Conservation (phyloP, 1,140 invertebrate genomes). For the Drosophila sturtevanti region DNA sequence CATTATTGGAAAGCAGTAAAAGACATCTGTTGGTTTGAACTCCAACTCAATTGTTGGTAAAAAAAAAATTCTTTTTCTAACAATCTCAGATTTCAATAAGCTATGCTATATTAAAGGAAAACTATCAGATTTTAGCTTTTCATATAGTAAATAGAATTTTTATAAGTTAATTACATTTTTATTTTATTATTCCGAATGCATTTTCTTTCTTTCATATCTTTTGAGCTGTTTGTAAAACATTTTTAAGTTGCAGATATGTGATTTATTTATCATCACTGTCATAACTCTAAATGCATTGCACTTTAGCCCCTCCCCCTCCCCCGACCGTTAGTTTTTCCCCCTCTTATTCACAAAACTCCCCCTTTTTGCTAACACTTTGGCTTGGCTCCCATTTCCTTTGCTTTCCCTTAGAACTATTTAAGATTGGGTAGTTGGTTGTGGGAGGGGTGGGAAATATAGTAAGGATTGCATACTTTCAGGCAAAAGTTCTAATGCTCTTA, state of each 20-base stretch:
- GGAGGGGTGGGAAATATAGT: background rate
- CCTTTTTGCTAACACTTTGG: background rate
- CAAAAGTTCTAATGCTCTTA: constrained; percentile 59
- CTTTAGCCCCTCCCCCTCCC: background rate
- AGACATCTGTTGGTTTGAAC: no score
- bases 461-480: constrained; percentile 26
- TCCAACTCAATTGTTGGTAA: no score
- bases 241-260: background rate
- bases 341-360: background rate
- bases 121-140: no score
- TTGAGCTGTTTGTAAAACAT: background rate
- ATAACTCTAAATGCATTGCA: constrained; percentile 4
- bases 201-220: background rate
- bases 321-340: background rate
- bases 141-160: background rate
- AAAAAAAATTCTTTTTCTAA: no score
- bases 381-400: background rate
- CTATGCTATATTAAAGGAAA: background rate
- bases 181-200: background rate
- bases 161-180: background rate
- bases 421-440: no score
- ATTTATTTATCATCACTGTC: constrained; percentile 9
- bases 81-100: no score
- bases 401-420: background rate
- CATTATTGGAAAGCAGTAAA: no score